These are phyloP conservation scores for Kuschelorhynchus macadamiae DNA, from an alignment of 2,888 invertebrate genomes.

Conservation along the genomic window DNA sequence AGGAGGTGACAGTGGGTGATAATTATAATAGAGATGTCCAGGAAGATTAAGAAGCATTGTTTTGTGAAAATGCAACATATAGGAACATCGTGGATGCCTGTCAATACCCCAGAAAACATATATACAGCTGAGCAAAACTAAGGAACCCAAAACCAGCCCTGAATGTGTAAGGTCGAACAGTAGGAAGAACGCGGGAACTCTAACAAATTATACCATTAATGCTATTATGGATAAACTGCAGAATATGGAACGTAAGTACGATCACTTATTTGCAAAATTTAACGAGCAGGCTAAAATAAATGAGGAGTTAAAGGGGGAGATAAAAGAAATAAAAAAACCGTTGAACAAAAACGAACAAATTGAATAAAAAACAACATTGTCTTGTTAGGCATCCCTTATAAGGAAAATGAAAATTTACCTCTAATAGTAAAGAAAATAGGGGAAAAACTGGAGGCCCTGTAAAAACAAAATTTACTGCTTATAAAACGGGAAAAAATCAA, in stretches of 20 bases:
- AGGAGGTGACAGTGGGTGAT: not conserved
- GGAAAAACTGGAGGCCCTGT: not conserved
- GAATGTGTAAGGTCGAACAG: not conserved
- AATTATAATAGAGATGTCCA: not conserved
- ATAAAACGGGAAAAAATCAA: conserved; percentile 1
- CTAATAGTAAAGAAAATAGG: not conserved
- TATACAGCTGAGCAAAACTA: not conserved
- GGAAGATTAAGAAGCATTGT: conserved; percentile 4
- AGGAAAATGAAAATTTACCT: conserved; percentile 7
- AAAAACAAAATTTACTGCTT: not conserved
- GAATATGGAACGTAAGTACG: not conserved
- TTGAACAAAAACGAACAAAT: conserved; percentile 22
- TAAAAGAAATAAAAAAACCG: conserved; percentile 13
- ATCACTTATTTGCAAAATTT: conserved; percentile 17
- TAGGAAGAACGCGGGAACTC: not conserved
- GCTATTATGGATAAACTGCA: not conserved
- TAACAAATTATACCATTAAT: not conserved
- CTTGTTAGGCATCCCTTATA: conserved; percentile 6
- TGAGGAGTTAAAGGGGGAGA: conserved; percentile 10
- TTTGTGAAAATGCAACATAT: not conserved
- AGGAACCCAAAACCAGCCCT: not conserved
- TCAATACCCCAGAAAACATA: not conserved
- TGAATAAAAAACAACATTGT: conserved; percentile 15
- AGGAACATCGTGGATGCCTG: not conserved
- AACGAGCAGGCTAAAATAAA: conserved; percentile 13